Evolutionary conservation across 2,113 vertebrate genomes (phyloP), one percentile per base, ranked within the genome.

Genomic region (Neolamprologus cancellatus): DNA sequence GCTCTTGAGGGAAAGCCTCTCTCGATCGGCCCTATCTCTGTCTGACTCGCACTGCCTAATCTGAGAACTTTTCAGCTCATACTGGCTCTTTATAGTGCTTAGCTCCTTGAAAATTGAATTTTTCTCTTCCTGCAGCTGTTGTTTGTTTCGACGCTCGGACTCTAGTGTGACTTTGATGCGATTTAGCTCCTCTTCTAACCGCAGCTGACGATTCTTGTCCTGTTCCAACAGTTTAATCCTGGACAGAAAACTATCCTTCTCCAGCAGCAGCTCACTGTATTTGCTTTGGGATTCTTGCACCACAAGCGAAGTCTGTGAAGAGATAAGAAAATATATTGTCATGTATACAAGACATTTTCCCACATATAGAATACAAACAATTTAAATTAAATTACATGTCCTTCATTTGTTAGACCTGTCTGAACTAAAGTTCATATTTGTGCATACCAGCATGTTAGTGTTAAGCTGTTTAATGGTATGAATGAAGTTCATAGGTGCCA

Each of bases 161-260:
- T 99, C 99, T 10, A 99, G 93, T 0, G 96, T 91, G n/a, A 97
- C 79, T 84, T 98, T 99, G 82, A 97, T 94, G 6, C 97, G 97
- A 46, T 87, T 97, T 83, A 99, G 96, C 81, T 99, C 99, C 3
- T 99, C 98, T 91, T 99, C 98, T 30, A 97, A 85, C 55, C 97
- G 96, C 89, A 97, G 95, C 41, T 97, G 91, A 91, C 97, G 87
- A 88, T 89, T 94, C 90, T 98, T 98, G 89, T 99, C 98, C 92
- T 99, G 98, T 86, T 99, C 98, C 90, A 99, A 87, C 78, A 98
- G 90, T 90, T 98, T 99, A 34, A 99, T 96, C 94, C 97, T 99
- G 84, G 97, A 93, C 66, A 98, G 89, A 32, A 99, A 94, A 76
- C 95, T 96, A 91, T 99, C 98, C 86, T 95, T 97, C 92, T 99